Percentiles rank a stretch among this genome's conserved stretches.
These are phyloP conservation scores for Poeciliopsis paucimaculata DNA, from an alignment of 2,797 vertebrate species.

Conservation along the genomic window DNA sequence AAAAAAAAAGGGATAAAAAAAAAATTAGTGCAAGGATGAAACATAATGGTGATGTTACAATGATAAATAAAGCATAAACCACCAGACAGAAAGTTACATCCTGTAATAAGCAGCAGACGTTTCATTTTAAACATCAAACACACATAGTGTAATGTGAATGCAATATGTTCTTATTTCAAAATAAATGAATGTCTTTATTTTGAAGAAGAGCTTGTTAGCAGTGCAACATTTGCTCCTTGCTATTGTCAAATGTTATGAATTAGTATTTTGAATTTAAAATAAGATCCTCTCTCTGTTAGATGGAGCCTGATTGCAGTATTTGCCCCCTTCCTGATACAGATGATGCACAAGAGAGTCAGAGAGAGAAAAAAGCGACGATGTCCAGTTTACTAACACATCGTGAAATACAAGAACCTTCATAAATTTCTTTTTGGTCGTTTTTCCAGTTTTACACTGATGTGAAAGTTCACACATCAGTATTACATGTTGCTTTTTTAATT, in stretches of 20 bases:
- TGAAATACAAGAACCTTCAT: background rate
- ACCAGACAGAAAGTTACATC: background rate
- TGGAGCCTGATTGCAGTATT: background rate
- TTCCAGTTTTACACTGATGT: background rate
- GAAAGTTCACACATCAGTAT: background rate
- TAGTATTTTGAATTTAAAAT: background rate
- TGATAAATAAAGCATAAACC: background rate
- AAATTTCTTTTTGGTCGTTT: background rate
- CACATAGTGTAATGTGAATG: background rate
- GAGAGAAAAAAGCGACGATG: background rate
- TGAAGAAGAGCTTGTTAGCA: background rate
- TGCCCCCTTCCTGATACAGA: background rate
- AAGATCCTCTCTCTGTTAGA: background rate
- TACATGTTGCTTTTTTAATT: background rate
- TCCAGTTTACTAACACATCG: background rate
- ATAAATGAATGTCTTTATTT: background rate
- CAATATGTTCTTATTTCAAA: background rate
- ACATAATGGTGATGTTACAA: background rate
- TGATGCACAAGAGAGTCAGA: background rate
- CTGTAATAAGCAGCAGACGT: background rate
- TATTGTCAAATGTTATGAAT: background rate
- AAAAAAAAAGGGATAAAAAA: background rate
- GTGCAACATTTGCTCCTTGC: background rate
- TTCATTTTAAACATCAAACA: background rate
- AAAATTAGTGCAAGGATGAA: background rate